Percentiles rank a stretch among this genome's conserved stretches.
Evolutionary conservation across 2,113 vertebrate genomes (phyloP).

Genomic region (Vulpes lagopus): DNA sequence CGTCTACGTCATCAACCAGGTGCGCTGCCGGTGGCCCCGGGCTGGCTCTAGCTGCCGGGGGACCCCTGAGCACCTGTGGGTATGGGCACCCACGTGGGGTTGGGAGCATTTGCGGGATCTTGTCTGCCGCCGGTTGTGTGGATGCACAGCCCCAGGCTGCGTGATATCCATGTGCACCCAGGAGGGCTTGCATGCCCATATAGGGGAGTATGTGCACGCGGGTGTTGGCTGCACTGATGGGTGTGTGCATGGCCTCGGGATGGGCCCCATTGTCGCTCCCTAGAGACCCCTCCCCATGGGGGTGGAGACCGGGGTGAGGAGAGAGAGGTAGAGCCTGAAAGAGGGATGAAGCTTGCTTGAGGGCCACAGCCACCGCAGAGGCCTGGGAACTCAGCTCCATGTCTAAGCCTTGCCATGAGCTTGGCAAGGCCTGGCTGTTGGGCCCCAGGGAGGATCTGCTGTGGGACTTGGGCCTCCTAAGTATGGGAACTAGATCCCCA

Average conservation of each 20-base stretch:
- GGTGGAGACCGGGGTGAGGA: background rate
- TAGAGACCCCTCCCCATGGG: background rate
- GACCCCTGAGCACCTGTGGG: background rate
- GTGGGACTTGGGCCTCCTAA: background rate
- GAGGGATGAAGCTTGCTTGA: background rate
- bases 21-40: constrained; percentile 74
- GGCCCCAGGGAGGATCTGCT: background rate
- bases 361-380: background rate
- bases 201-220: background rate
- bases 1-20: constrained; percentile 99
- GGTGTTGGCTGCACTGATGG: background rate
- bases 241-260: background rate
- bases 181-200: background rate
- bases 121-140: background rate
- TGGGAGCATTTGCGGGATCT: background rate
- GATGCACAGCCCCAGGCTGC: no score
- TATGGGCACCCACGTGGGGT: rapidly evolving
- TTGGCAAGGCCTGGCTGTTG: background rate
- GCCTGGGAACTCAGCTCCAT: background rate
- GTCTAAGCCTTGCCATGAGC: background rate
- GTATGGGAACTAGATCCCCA: background rate
- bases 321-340: background rate
- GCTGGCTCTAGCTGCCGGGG: background rate
- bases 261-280: background rate
- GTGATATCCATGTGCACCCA: rapidly evolving